phyloP scores from a whole-genome alignment of 2,888 invertebrate species.

The Agonopterix heracliana region DNA sequence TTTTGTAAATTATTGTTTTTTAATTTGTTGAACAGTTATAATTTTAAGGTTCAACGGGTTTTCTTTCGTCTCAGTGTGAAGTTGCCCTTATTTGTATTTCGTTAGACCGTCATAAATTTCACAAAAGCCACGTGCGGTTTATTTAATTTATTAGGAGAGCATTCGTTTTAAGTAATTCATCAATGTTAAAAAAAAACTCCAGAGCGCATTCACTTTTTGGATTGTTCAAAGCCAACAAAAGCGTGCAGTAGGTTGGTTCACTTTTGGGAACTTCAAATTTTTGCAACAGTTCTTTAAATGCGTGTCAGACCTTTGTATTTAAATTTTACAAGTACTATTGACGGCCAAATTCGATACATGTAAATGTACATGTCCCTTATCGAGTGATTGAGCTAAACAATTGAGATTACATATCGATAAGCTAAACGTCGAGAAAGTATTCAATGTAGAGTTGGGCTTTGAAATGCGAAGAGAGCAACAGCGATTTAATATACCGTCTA shows the following conservation, averaged over 20 bases:
- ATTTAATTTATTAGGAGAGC: constrained; percentile 53
- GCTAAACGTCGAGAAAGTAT: constrained; percentile 37
- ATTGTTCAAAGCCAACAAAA: no score
- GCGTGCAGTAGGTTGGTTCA: no score
- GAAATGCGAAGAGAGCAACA: no score
- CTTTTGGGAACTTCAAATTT: no score
- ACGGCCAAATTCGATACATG: constrained; percentile 27
- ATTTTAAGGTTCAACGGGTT: no score
- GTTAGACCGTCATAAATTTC: constrained; percentile 57
- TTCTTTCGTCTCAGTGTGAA: no score
- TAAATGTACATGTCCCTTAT: constrained; percentile 33
- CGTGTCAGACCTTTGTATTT: constrained; percentile 16
- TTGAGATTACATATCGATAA: constrained; percentile 55
- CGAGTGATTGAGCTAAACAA: constrained; percentile 50
- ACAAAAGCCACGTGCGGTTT: constrained; percentile 47
- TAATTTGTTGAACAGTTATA: no score
- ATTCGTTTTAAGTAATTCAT: constrained; percentile 25
- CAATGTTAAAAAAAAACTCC: no score
- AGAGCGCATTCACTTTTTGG: no score
- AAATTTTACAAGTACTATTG: constrained; percentile 15
- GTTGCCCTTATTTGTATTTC: constrained; percentile 47
- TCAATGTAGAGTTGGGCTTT: constrained; percentile 9
- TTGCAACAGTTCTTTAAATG: no score
- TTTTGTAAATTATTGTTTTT: no score
- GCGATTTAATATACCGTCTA: no score